Conservation (phyloP, 2,797 vertebrate genomes). For the Tauraco hartlaubi region DNA sequence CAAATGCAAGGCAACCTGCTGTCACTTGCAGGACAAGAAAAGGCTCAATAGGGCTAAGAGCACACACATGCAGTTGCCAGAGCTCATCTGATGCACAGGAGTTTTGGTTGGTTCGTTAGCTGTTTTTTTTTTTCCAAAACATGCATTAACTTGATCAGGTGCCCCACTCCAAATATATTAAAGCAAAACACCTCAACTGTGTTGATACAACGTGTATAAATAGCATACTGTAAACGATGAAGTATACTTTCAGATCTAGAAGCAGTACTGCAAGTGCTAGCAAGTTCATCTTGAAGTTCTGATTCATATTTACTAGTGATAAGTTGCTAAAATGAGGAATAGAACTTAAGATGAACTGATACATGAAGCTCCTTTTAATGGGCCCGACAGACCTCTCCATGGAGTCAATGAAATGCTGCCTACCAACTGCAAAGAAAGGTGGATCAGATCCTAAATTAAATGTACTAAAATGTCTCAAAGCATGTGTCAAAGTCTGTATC, state of each 20-base stretch:
- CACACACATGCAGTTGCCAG: not conserved
- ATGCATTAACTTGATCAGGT: not conserved
- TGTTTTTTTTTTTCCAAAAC: not conserved
- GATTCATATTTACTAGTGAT: not conserved
- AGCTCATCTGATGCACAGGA: not conserved
- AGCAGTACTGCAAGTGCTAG: not conserved
- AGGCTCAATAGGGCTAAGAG: not conserved
- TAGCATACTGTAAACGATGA: not conserved
- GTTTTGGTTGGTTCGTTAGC: not conserved
- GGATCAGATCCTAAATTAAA: not conserved
- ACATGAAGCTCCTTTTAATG: not conserved
- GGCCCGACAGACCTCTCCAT: not conserved
- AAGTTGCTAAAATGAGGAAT: not conserved
- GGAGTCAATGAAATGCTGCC: not conserved
- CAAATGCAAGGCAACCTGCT: not conserved
- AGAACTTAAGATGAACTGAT: conserved; percentile 7
- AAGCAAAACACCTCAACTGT: not conserved
- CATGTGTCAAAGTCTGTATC: not conserved
- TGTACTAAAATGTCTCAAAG: not conserved
- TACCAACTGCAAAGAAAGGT: not conserved
- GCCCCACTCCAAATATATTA: not conserved
- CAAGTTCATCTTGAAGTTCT: not conserved
- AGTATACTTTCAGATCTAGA: not conserved
- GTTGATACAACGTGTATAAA: not conserved
- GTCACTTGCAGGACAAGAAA: not conserved